These are phyloP conservation scores for Drosophila mulleri DNA, from an alignment of 2,888 invertebrate genomes.

Conservation along the genomic window DNA sequence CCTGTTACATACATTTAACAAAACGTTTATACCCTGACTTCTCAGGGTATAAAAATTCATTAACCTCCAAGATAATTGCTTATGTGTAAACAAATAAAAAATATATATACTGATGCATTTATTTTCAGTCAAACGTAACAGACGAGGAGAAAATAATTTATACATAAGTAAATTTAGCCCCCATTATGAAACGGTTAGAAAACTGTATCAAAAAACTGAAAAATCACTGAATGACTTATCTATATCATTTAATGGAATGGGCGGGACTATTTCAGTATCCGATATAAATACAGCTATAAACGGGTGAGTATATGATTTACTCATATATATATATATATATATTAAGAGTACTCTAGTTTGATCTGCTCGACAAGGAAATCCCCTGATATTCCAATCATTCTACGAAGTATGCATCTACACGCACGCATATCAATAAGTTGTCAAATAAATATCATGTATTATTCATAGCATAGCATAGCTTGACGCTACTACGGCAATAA, in stretches of 20 bases:
- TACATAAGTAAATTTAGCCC: constrained; percentile 92
- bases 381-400: no score
- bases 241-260: constrained; percentile 91
- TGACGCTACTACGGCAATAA: no score
- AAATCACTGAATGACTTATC: constrained; percentile 86
- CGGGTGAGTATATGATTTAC: constrained; percentile 87
- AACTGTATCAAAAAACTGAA: constrained; percentile 88
- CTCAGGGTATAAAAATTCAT: no score
- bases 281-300: constrained; percentile 89
- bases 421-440: no score
- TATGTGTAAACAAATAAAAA: background rate
- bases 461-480: no score
- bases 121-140: constrained; percentile 90
- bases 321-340: background rate
- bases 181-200: constrained; percentile 89
- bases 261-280: constrained; percentile 91
- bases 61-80: no score
- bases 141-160: constrained; percentile 94
- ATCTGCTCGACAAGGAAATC: no score
- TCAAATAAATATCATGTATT: no score
- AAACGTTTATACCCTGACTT: no score
- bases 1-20: no score
- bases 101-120: background rate
- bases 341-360: no score
- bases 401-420: no score